These are phyloP conservation scores for Eptatretus atami DNA, from an alignment of 2,797 vertebrate species.

Conservation along the genomic window DNA sequence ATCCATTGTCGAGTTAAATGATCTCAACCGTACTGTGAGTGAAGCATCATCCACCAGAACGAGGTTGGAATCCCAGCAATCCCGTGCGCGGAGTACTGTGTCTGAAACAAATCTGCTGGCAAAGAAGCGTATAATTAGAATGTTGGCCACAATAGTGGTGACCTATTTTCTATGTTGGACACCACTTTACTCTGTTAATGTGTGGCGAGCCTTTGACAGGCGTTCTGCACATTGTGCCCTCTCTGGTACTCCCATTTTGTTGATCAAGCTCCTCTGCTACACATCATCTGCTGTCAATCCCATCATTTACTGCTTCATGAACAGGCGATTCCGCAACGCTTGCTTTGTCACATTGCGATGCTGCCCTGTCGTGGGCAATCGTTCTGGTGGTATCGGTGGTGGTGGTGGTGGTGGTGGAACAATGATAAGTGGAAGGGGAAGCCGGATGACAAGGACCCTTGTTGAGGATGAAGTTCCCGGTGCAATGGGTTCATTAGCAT, in stretches of 20 bases:
- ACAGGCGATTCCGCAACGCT: slow-evolving; percentile 63
- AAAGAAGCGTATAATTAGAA: slow-evolving; percentile 66
- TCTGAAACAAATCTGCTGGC: slow-evolving; percentile 46
- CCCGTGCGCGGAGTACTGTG: slow-evolving; percentile 23
- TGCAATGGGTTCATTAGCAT: too few species aligned
- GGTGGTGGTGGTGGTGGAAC: too few species aligned
- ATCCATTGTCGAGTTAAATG: too few species aligned
- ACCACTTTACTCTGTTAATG: slow-evolving; percentile 60
- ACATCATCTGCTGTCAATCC: slow-evolving; percentile 61
- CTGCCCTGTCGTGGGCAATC: slow-evolving; percentile 12
- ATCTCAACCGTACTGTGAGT: too few species aligned
- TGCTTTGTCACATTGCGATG: slow-evolving; percentile 32
- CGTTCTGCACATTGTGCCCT: slow-evolving; percentile 24
- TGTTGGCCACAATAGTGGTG: slow-evolving; percentile 61
- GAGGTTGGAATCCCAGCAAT: too few species aligned
- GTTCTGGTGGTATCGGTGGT: too few species aligned
- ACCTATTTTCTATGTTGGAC: slow-evolving; percentile 83
- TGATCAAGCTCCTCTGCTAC: slow-evolving; percentile 61
- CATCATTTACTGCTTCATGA: slow-evolving; percentile 93
- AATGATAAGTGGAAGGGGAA: too few species aligned
- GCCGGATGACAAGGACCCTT: too few species aligned
- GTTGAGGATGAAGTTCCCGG: too few species aligned
- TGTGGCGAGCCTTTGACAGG: slow-evolving; percentile 50
- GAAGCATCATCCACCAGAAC: too few species aligned
- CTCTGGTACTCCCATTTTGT: slow-evolving; percentile 54